phyloP scores from a whole-genome alignment of 2,797 vertebrate genomes.

The Tadarida brasiliensis region DNA sequence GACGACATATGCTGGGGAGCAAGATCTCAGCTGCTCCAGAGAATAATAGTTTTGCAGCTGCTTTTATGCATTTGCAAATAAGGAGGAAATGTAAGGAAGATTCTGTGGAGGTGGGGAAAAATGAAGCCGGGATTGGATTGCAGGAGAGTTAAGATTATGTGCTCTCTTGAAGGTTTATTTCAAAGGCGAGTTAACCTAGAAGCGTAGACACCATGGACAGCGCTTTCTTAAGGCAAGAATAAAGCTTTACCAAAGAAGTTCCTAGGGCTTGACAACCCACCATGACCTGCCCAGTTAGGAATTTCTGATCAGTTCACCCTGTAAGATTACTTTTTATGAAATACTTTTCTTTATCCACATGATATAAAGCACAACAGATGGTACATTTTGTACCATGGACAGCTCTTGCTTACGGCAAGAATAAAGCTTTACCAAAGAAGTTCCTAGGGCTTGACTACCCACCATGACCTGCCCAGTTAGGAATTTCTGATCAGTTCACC shows the following conservation, averaged over 20 bases:
- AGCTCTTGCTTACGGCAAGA: neutral
- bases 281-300: neutral
- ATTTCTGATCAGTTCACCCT: neutral
- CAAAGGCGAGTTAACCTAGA: neutral
- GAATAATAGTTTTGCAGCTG: neutral
- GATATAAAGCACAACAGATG: neutral
- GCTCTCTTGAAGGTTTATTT: neutral
- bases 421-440: neutral
- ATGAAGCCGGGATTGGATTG: neutral
- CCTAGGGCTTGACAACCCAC: neutral
- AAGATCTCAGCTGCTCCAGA: neutral
- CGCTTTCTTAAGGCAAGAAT: neutral
- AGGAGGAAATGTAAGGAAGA: neutral
- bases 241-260: neutral
- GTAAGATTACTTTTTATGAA: neutral
- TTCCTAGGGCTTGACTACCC: neutral
- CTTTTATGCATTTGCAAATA: neutral
- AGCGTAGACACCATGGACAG: neutral
- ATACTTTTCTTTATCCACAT: neutral
- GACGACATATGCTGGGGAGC: neutral
- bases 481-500: neutral
- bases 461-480: neutral
- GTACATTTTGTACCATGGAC: too few species aligned
- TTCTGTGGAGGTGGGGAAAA: neutral
- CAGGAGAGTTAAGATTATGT: neutral